phyloP scores from a whole-genome alignment of 2,113 vertebrate species.

The Zeus faber region DNA sequence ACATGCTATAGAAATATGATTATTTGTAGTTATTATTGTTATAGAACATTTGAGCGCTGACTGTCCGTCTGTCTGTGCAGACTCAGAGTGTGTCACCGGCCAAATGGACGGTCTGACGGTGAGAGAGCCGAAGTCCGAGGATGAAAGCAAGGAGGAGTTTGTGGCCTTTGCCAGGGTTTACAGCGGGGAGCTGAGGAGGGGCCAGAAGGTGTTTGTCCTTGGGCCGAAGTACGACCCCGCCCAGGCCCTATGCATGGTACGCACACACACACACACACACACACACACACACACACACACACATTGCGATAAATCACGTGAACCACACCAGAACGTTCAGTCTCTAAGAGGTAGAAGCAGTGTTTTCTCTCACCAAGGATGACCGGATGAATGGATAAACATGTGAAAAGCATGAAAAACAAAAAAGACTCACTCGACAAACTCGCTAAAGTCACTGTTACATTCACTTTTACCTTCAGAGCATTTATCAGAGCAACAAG shows the following conservation, averaged over 20 bases:
- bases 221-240: conserved; percentile 93
- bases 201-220: conserved; percentile 86
- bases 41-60: too few relatives aligned
- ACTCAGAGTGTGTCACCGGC: conserved; percentile 41
- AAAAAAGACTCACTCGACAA: background rate
- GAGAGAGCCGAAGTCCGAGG: conserved; percentile 65
- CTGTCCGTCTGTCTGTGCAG: conserved; percentile 9
- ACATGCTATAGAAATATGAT: too few relatives aligned
- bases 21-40: too few relatives aligned
- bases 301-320: background rate
- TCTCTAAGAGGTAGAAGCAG: too few relatives aligned
- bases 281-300: conserved; percentile 11
- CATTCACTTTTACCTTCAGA: background rate
- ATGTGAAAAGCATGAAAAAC: background rate
- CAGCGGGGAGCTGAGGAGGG: conserved; percentile 82
- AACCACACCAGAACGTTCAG: background rate
- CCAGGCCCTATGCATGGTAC: conserved; percentile 64
- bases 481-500: too few relatives aligned
- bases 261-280: conserved; percentile 3
- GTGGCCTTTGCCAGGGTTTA: conserved; percentile 93
- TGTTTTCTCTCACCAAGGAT: too few relatives aligned
- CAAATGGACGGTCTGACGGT: conserved; percentile 49
- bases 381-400: background rate
- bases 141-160: conserved; percentile 77
- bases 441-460: background rate